Conservation (phyloP, 2,888 invertebrate genomes). For the Boloria euphrosyne region DNA sequence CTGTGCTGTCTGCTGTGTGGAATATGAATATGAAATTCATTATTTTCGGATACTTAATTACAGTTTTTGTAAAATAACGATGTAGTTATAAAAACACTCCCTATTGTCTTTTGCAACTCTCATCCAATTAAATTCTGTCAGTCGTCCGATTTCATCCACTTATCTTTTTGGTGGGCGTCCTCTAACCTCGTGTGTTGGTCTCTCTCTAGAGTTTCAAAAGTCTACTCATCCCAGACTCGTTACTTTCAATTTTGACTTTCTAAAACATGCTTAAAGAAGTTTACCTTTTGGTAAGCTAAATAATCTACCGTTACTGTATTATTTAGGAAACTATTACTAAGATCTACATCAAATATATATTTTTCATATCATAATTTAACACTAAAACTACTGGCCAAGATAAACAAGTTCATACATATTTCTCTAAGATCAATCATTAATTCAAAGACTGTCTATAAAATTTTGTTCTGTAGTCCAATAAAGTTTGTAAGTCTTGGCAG, state of each 20-base stretch:
- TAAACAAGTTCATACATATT: constrained; percentile 2
- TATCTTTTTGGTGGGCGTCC: constrained; percentile 17
- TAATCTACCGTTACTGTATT: no score
- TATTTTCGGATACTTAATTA: neutral
- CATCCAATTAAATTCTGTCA: constrained; percentile 21
- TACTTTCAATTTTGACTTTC: no score
- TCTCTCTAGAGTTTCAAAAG: constrained; percentile 4
- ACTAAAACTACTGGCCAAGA: no score
- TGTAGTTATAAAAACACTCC: neutral
- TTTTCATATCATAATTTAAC: no score
- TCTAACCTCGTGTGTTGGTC: constrained; percentile 2
- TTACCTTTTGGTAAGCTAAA: no score
- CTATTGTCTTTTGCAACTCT: constrained; percentile 15
- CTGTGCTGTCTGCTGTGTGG: no score
- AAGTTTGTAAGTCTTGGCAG: constrained; percentile 73
- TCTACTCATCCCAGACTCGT: neutral
- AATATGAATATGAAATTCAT: no score
- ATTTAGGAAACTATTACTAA: no score
- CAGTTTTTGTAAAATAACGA: constrained; percentile 12
- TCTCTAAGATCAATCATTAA: constrained; percentile 27
- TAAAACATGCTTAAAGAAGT: no score
- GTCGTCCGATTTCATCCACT: constrained; percentile 19
- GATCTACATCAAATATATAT: no score
- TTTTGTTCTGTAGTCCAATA: constrained; percentile 48
- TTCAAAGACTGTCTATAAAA: constrained; percentile 25